Percentiles rank a stretch among this genome's conserved stretches.
These are phyloP conservation scores for Anabas testudineus DNA, from an alignment of 2,797 vertebrate genomes.

Conservation along the genomic window DNA sequence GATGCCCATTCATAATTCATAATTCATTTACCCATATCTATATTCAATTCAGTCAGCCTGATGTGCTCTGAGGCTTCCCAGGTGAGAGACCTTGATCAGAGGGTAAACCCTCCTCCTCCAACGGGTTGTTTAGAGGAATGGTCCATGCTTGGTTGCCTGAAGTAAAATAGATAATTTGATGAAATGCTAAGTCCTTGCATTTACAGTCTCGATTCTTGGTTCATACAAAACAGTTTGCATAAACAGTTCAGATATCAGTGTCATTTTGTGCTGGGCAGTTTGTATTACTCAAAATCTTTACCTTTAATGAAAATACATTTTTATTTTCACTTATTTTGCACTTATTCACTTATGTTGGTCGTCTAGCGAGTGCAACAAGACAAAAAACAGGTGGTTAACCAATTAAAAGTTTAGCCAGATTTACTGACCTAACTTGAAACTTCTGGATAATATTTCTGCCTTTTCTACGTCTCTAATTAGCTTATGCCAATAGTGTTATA, in stretches of 20 bases:
- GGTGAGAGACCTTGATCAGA: slow-evolving; percentile 80
- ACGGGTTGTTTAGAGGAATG: slow-evolving; percentile 37
- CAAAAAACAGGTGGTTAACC: no score
- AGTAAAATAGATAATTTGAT: slow-evolving; percentile 49
- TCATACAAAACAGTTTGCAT: slow-evolving; percentile 5
- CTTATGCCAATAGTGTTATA: background rate
- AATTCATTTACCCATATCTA: slow-evolving; percentile 76
- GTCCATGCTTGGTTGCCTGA: slow-evolving; percentile 45
- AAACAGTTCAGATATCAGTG: slow-evolving; percentile 6
- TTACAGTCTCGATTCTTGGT: slow-evolving; percentile 15
- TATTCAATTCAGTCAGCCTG: slow-evolving; percentile 73
- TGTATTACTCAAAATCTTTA: no score
- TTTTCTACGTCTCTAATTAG: no score
- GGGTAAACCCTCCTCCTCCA: slow-evolving; percentile 54
- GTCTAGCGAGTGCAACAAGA: no score
- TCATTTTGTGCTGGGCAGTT: slow-evolving; percentile 13
- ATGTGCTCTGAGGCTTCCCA: slow-evolving; percentile 63
- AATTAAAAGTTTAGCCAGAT: no score
- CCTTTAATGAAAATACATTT: no score
- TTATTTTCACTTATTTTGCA: no score
- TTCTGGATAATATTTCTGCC: no score
- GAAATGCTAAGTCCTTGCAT: slow-evolving; percentile 25
- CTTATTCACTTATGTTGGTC: no score
- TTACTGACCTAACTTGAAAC: no score
- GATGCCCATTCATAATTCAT: slow-evolving; percentile 77